Evolutionary conservation across 2,797 vertebrate genomes (phyloP), one percentile per base, ranked within the genome.

Genomic region (Momotus momota): DNA sequence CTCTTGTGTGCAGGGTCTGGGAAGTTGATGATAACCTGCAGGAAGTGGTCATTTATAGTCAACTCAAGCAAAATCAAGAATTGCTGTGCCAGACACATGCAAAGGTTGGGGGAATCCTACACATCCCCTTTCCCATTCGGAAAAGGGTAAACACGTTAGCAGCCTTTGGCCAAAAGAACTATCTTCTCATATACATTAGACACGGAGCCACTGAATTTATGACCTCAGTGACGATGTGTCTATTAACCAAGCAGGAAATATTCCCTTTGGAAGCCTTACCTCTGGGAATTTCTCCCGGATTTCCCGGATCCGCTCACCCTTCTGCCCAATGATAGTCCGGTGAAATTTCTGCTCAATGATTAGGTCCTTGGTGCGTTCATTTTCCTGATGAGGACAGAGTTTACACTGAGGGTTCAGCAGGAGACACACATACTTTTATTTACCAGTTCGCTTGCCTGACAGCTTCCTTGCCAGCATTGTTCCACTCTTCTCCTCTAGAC

Each of bases 291-390:
- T 99, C 96, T 99, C 99, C 15, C 99, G 98, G 78, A 99, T 98
- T 97, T 99, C 99, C 96, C 99, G 99, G 87, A 99, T 99, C 85
- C 99, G 99, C 97, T 99, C 99, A 25, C 99, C 99, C 96, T 99
- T 99, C 98, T 99, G 99, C 95, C 99, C 99, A 78, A 99, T 99
- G 96, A 99, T 99, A 97, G 99, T 99, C 98, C 99, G 98, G 95
- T 99, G 99, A 97, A 99, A 99, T 98, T 99, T 99, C 91, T 99
- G 99, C 97, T 99, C 99, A 55, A 99, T 99, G 95, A 99, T 99
- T 98, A 99, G 97, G 97, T 99, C 99, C 99, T 99, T 99, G 98
- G 99, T 99, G 97, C 99, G 99, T 98, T 99, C 99, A 22, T 99
- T 99, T 98, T 99, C 99, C 99, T 99, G 97, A 38, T 40, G 11